These are phyloP conservation scores for Dendroctonus ponderosae DNA, from an alignment of 1,140 invertebrate genomes.

Conservation along the genomic window DNA sequence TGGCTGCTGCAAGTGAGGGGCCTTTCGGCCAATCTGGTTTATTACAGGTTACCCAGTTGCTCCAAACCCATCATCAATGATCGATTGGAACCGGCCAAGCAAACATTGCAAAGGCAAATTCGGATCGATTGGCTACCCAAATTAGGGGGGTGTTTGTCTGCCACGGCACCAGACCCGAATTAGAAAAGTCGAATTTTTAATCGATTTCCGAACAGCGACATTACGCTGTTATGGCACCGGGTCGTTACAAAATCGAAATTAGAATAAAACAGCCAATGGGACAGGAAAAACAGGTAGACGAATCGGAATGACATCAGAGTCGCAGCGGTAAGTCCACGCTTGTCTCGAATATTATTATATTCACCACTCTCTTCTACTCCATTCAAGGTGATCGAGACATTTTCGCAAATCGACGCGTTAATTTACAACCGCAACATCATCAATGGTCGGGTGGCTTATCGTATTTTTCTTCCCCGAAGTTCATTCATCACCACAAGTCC, in stretches of 20 bases:
- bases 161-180: no score
- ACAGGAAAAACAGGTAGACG: constrained; percentile 32
- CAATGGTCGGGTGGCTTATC: neutral
- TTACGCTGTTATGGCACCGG: constrained; percentile 6
- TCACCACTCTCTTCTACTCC: constrained; percentile 27
- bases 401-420: constrained; percentile 8
- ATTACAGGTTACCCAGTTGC: neutral
- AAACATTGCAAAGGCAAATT: no score
- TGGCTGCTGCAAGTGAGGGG: neutral
- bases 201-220: no score
- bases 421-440: constrained; percentile 2
- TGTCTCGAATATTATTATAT: constrained; percentile 5
- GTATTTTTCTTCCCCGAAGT: neutral
- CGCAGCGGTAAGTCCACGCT: constrained; percentile 21
- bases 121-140: no score
- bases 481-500: neutral
- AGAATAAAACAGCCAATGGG: constrained; percentile 11
- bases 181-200: no score
- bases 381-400: constrained; percentile 27
- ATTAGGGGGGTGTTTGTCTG: no score
- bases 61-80: neutral
- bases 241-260: constrained; percentile 18
- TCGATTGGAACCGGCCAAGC: neutral
- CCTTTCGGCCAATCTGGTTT: constrained; percentile 3
- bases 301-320: constrained; percentile 31